phyloP scores from a whole-genome alignment of 2,113 vertebrate genomes.

The Pelusios castaneus region DNA sequence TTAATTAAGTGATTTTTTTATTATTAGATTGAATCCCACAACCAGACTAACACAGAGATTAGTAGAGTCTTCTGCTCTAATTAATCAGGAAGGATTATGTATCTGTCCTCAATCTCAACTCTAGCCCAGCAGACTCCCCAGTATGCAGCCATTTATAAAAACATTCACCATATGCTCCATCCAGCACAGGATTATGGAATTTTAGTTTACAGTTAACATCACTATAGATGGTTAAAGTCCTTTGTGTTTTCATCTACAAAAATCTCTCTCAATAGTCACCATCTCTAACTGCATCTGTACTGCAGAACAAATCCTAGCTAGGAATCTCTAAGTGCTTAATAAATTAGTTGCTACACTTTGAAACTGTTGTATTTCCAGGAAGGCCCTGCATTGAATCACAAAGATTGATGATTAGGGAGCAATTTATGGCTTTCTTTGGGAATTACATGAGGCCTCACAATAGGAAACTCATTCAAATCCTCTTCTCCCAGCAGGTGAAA shows the following conservation, averaged over 20 bases:
- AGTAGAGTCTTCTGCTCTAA: conserved; percentile 44
- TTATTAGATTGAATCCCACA: conserved; percentile 31
- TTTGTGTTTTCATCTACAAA: not conserved
- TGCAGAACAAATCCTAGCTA: not conserved
- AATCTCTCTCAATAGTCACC: not conserved
- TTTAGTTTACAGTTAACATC: conserved; percentile 26
- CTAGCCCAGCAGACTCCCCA: not conserved
- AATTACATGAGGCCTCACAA: not conserved
- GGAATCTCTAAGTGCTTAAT: not conserved
- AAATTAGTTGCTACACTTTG: not conserved
- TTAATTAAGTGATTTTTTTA: not conserved
- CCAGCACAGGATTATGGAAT: not conserved
- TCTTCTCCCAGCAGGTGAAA: not conserved
- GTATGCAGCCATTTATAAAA: not conserved
- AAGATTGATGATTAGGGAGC: not conserved
- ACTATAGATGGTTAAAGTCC: not conserved
- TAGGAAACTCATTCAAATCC: not conserved
- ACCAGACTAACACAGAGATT: conserved; percentile 38
- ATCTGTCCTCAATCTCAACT: not conserved
- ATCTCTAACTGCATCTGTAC: not conserved
- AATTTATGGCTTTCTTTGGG: conserved; percentile 6
- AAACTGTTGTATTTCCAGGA: not conserved
- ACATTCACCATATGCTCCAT: not conserved
- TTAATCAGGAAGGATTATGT: conserved; percentile 44
- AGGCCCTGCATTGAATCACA: not conserved